phyloP scores from a whole-genome alignment of 1,140 invertebrate genomes.

The Platyscapa corneri region DNA sequence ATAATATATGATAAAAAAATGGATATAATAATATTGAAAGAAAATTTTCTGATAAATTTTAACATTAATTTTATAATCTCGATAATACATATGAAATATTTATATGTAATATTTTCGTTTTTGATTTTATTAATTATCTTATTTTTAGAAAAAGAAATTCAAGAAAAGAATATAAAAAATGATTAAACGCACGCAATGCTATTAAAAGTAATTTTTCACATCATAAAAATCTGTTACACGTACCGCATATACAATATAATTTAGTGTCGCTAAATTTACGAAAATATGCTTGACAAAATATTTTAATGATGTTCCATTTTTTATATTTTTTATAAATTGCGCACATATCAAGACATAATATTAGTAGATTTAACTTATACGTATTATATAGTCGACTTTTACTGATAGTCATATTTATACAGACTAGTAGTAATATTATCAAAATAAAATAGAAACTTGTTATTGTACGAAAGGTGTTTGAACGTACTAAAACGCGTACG shows the following conservation, averaged over 20 bases:
- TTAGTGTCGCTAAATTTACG: not conserved
- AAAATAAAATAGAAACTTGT: no score
- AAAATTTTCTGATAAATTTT: no score
- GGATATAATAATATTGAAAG: no score
- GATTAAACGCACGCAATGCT: not conserved
- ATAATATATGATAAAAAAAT: no score
- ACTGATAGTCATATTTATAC: no score
- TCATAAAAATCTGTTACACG: not conserved
- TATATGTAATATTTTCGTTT: not conserved
- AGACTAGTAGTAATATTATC: no score
- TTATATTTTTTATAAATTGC: not conserved
- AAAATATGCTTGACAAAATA: not conserved
- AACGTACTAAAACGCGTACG: no score
- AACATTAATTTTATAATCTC: no score
- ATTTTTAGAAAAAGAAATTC: not conserved
- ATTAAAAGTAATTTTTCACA: constrained; percentile 10
- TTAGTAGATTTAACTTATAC: not conserved
- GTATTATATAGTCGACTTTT: no score
- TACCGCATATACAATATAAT: not conserved
- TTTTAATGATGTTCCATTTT: not conserved
- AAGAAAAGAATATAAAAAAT: not conserved
- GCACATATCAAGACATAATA: not conserved
- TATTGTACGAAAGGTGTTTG: no score
- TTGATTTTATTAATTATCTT: not conserved
- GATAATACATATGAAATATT: no score